These are phyloP conservation scores for Dicrostonyx torquatus DNA, from an alignment of 2,797 vertebrate genomes.

Conservation along the genomic window DNA sequence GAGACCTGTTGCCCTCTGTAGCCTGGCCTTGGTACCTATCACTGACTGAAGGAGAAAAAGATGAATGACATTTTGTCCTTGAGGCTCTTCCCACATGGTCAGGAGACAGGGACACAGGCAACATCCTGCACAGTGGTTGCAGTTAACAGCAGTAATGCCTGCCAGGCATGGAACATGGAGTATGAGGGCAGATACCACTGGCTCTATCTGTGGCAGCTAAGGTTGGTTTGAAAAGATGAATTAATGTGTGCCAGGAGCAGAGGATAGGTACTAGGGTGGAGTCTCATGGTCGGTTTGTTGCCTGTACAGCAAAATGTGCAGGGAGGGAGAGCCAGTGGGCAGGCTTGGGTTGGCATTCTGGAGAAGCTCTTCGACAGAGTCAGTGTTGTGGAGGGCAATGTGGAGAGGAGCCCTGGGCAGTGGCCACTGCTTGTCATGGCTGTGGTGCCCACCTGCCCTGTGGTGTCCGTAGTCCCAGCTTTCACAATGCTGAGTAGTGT, in stretches of 20 bases:
- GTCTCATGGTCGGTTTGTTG: background rate
- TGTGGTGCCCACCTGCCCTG: rapidly evolving
- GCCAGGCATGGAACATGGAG: background rate
- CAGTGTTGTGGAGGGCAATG: rapidly evolving
- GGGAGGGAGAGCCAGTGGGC: background rate
- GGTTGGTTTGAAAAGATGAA: constrained; percentile 44
- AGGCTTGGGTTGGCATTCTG: background rate
- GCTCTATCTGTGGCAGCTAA: background rate
- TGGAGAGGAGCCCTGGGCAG: background rate
- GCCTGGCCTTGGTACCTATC: background rate
- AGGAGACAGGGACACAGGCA: background rate
- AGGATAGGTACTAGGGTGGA: background rate
- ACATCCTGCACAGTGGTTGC: background rate
- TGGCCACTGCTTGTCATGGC: rapidly evolving
- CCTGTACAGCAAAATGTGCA: background rate
- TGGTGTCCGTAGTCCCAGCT: background rate
- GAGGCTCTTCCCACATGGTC: background rate
- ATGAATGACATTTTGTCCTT: background rate
- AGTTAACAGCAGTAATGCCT: background rate
- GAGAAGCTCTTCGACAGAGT: background rate
- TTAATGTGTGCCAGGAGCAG: background rate
- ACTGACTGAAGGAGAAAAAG: background rate
- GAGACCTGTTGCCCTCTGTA: background rate
- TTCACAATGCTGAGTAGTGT: background rate
- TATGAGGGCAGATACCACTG: background rate